Conservation (phyloP, 2,113 vertebrate species). For the Myotis brandtii region DNA sequence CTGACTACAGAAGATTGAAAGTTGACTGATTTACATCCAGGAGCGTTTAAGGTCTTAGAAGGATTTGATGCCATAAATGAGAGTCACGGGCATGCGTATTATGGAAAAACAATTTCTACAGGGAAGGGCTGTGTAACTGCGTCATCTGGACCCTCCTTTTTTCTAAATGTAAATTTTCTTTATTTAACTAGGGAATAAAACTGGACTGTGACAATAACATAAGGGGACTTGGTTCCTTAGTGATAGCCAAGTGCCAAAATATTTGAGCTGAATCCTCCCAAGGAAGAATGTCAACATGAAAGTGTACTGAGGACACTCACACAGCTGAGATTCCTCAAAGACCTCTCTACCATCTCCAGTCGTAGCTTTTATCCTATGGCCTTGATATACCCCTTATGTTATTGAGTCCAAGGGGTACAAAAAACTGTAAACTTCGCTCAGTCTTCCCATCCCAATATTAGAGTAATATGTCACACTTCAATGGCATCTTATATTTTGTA, state of each 20-base stretch:
- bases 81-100: neutral
- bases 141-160: neutral
- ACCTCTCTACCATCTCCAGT: neutral
- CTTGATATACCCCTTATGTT: neutral
- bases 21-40: neutral
- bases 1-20: slow-evolving; percentile 35
- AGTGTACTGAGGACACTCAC: neutral
- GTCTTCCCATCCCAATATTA: neutral
- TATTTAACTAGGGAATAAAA: slow-evolving; percentile 11
- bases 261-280: neutral
- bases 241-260: neutral
- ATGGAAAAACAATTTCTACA: neutral
- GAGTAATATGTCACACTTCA: slow-evolving; percentile 5
- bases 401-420: neutral
- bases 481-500: neutral
- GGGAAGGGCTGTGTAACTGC: neutral
- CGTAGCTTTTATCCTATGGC: neutral
- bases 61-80: slow-evolving; percentile 19
- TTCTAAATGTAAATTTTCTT: neutral
- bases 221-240: neutral
- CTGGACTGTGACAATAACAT: neutral
- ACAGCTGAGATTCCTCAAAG: neutral
- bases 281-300: neutral
- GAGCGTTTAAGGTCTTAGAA: neutral
- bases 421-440: neutral